Conservation (phyloP, 1,140 invertebrate species). For the Eciton burchellii region DNA sequence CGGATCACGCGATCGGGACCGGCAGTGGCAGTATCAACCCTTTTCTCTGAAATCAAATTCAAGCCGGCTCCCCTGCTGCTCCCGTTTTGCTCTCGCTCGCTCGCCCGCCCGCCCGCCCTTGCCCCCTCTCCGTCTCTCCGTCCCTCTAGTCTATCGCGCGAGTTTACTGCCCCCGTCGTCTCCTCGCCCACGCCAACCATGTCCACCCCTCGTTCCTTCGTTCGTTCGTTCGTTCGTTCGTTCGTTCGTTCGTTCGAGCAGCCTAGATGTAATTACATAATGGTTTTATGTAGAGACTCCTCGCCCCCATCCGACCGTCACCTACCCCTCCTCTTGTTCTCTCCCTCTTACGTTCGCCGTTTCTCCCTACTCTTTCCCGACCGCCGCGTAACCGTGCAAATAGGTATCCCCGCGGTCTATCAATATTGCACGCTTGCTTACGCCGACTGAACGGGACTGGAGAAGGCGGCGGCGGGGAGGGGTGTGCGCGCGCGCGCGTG, state of each 20-base stretch:
- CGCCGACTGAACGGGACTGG: constrained; percentile 39
- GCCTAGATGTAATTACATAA: constrained; percentile 82
- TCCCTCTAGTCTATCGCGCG: constrained; percentile 38
- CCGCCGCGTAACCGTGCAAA: constrained; percentile 69
- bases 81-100: constrained; percentile 32
- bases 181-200: constrained; percentile 34
- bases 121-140: neutral
- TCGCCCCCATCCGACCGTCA: constrained; percentile 44
- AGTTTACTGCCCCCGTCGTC: constrained; percentile 51
- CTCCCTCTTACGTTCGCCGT: constrained; percentile 58
- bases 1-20: constrained; percentile 82
- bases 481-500: constrained; percentile 38
- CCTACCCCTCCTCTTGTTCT: constrained; percentile 44
- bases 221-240: constrained; percentile 48
- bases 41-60: constrained; percentile 84
- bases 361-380: constrained; percentile 35
- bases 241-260: constrained; percentile 70
- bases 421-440: constrained; percentile 75
- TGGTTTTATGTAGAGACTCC: constrained; percentile 79
- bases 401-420: constrained; percentile 73
- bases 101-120: constrained; percentile 22
- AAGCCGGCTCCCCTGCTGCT: constrained; percentile 61
- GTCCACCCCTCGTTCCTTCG: constrained; percentile 45
- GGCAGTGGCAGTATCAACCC: constrained; percentile 79
- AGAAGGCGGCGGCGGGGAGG: neutral